phyloP scores from a whole-genome alignment of 2,888 invertebrate genomes.

The Flabesymbios commensalis region DNA sequence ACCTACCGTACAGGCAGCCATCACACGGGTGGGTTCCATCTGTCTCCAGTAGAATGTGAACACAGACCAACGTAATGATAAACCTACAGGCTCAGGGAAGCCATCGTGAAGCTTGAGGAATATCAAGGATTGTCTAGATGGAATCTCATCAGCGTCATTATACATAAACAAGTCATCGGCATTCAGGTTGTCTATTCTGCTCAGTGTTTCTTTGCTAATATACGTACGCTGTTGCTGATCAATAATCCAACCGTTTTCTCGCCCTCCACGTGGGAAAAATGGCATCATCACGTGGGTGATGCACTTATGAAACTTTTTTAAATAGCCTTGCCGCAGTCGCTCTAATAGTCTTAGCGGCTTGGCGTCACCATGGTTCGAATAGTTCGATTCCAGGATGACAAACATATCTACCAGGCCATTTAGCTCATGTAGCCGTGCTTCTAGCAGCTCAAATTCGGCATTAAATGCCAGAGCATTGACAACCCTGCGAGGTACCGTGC shows the following conservation, averaged over 20 bases:
- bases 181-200: conserved; percentile 24
- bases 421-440: conserved; percentile 68
- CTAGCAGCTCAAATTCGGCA: conserved; percentile 30
- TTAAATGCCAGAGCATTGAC: conserved; percentile 31
- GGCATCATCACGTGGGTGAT: conserved; percentile 64
- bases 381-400: conserved; percentile 64
- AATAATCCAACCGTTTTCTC: conserved; percentile 43
- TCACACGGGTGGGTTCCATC: conserved; percentile 8
- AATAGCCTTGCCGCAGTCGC: conserved; percentile 62
- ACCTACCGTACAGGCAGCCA: conserved; percentile 18
- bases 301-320: conserved; percentile 63
- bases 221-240: conserved; percentile 36
- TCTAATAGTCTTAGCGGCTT: conserved; percentile 61
- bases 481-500: conserved; percentile 21
- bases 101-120: conserved; percentile 73
- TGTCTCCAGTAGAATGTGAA: conserved; percentile 72
- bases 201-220: conserved; percentile 24
- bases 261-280: conserved; percentile 40
- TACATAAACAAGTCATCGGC: conserved; percentile 61
- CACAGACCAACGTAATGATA: conserved; percentile 70
- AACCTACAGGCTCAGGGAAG: conserved; percentile 68
- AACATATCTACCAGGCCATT: conserved; percentile 70
- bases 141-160: conserved; percentile 68
- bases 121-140: conserved; percentile 68
- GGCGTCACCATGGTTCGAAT: conserved; percentile 47